Evolutionary conservation across 2,888 invertebrate species (phyloP), one percentile per base, ranked within the genome.

Genomic region (Galerucella nymphaeae): DNA sequence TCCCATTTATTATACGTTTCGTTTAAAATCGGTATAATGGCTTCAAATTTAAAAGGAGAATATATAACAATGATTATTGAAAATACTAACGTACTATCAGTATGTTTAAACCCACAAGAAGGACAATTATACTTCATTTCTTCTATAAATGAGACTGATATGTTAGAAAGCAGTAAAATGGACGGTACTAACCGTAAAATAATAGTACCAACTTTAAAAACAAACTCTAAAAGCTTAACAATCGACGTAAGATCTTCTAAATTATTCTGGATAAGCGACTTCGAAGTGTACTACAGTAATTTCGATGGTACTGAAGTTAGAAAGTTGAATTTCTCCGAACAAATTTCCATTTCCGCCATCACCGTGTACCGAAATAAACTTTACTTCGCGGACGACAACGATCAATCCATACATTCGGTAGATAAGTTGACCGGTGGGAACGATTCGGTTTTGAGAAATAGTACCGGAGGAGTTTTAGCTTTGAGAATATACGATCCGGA

Each of bases 1-100:
- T 93, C 94, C 16, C 88, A 91, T 61, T 89, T 93, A 82, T 88
- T 95, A 86, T 94, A 93, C 87, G 91, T 95, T 83, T 82, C 85
- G 4, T 91, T 92, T 0, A 90, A 91, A 0, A 87, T 86, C 72
- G 89, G 90, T 11, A 93, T 96, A 77, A 88, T 90, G 69, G 95
- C 91, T 0, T 90, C 92, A 76, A 93, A 91, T 82, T 87, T 94
- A 66, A 89, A 90, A 76, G 96, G 95, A 2, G 93, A 94, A 85
- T 93, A 89, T 83, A 89, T 92, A 41, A 88, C 91, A 0, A 78
- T 76, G 30, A 66, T 86, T 4, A 69, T 85, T 74, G 79, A 85
- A 79, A 84, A 87, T 75, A 85, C 87, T 57, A 86, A 88, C 82
- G 88, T 93, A 13, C 88, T 90, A 74, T 91, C 93, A 66, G 88